Percentiles rank a stretch among this genome's conserved stretches.
Evolutionary conservation across 2,797 vertebrate genomes (phyloP).

Genomic region (Megalops cyprinoides): DNA sequence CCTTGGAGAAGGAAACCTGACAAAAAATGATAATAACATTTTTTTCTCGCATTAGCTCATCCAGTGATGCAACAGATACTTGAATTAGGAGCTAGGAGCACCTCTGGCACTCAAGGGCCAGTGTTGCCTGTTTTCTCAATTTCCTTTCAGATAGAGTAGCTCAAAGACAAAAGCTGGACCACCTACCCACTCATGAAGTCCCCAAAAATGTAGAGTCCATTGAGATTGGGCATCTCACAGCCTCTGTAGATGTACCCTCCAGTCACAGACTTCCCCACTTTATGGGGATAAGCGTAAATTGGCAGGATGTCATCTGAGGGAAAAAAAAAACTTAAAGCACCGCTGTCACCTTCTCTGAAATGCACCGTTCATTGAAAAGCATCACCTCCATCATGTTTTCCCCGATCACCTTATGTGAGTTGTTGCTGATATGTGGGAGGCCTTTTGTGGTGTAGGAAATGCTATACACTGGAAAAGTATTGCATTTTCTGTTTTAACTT

Average conservation of each 20-base stretch:
- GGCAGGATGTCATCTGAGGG: constrained; percentile 77
- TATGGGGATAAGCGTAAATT: constrained; percentile 83
- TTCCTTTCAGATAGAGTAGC: no score
- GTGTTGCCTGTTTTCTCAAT: neutral
- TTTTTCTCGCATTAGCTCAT: neutral
- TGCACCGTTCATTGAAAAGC: neutral
- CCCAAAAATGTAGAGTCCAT: constrained; percentile 81
- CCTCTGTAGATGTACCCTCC: constrained; percentile 84
- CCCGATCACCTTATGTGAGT: neutral
- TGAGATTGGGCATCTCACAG: constrained; percentile 83
- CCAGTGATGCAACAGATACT: neutral
- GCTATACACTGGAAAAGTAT: neutral
- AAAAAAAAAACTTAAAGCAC: constrained; percentile 13
- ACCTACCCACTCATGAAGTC: constrained; percentile 86
- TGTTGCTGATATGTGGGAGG: neutral
- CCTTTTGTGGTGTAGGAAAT: no score
- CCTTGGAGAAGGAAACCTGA: neutral
- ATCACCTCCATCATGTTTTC: neutral
- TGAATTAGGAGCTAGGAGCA: neutral
- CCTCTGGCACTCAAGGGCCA: neutral
- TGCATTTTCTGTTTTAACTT: neutral
- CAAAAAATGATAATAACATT: neutral
- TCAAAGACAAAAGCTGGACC: constrained; percentile 1
- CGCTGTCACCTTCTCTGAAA: no score
- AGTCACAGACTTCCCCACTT: constrained; percentile 81